These are phyloP conservation scores for Halictus ligatus DNA, from an alignment of 2,888 invertebrate species.

Conservation along the genomic window DNA sequence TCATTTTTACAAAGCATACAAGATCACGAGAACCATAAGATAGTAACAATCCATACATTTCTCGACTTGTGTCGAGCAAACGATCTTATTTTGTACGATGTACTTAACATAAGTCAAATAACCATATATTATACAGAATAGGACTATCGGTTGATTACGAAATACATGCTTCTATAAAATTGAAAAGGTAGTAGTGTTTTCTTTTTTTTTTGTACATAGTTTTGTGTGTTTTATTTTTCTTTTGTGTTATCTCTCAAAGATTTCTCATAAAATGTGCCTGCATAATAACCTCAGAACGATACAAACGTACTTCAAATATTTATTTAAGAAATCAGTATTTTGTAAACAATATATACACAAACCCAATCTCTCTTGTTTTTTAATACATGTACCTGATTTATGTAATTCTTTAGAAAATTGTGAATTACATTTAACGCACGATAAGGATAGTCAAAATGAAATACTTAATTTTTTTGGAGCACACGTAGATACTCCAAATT, in stretches of 20 bases:
- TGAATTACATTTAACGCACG: constrained; percentile 4
- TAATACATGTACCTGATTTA: not conserved
- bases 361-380: not conserved
- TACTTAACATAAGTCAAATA: constrained; percentile 37
- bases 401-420: not conserved
- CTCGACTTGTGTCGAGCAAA: constrained; percentile 10
- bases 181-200: constrained; percentile 36
- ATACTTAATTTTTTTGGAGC: constrained; percentile 17
- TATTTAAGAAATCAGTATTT: constrained; percentile 34
- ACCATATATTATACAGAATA: constrained; percentile 42
- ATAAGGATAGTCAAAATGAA: constrained; percentile 17
- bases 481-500: not conserved
- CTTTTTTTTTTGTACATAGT: constrained; percentile 48
- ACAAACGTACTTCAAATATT: constrained; percentile 24
- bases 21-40: constrained; percentile 8
- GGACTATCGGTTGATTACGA: constrained; percentile 51
- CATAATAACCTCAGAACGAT: constrained; percentile 40
- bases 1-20: constrained; percentile 2
- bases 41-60: not conserved
- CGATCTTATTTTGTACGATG: constrained; percentile 4
- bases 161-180: constrained; percentile 51
- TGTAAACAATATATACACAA: constrained; percentile 17
- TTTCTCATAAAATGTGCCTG: constrained; percentile 41
- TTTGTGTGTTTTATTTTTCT: constrained; percentile 28
- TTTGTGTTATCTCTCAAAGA: constrained; percentile 7